Evolutionary conservation across 2,888 invertebrate species (phyloP).

Genomic region (Anthophora plumipes): DNA sequence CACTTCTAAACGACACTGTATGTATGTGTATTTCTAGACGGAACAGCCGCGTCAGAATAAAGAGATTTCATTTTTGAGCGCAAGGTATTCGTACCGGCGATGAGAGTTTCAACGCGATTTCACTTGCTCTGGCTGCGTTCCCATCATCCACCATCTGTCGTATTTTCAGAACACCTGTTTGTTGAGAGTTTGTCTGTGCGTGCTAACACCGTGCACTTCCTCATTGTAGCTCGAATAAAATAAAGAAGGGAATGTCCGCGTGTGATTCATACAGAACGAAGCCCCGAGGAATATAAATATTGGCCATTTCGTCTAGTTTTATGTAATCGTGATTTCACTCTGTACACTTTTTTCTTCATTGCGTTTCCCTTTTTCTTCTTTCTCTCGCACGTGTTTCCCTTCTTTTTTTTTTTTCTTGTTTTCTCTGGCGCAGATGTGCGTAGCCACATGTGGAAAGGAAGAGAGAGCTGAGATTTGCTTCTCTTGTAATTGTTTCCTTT

Average conservation of each 20-base stretch:
- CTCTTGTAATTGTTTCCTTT: not conserved
- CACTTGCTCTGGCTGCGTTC: conserved; percentile 59
- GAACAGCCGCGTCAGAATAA: not conserved
- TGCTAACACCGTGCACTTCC: conserved; percentile 48
- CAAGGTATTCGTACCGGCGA: conserved; percentile 36
- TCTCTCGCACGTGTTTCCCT: not conserved
- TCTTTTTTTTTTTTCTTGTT: no score
- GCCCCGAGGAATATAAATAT: conserved; percentile 3
- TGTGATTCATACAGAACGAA: conserved; percentile 2
- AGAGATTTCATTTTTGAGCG: conserved; percentile 1
- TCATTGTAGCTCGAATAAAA: conserved; percentile 14
- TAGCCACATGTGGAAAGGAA: not conserved
- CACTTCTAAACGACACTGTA: no score
- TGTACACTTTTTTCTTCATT: not conserved
- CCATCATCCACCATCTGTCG: conserved; percentile 70
- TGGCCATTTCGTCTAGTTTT: conserved; percentile 28
- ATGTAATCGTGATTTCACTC: conserved; percentile 40
- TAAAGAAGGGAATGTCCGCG: not conserved
- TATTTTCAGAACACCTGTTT: conserved; percentile 72
- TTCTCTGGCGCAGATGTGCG: not conserved
- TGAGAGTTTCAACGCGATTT: conserved; percentile 58
- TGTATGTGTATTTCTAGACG: no score
- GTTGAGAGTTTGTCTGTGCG: conserved; percentile 54
- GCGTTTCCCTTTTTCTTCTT: not conserved
- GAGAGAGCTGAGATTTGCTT: conserved; percentile 10